A percentile compares a stretch with the other conserved stretches of the same genome.
Evolutionary conservation across 2,113 vertebrate species (phyloP).

Genomic region (Origma solitaria): DNA sequence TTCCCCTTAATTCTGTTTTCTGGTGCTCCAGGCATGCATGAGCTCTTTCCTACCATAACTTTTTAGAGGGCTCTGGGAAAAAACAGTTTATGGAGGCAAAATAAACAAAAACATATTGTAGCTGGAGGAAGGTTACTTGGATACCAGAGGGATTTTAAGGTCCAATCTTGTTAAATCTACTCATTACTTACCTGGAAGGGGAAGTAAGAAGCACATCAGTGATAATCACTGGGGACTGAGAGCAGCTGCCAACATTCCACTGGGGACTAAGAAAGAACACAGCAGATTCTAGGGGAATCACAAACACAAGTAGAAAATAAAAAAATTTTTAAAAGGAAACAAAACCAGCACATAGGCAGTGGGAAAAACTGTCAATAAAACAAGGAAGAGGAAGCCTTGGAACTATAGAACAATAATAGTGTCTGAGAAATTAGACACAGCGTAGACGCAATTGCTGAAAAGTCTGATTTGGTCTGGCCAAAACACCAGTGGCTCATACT

Average conservation of each 20-base stretch:
- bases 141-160: conserved; percentile 30
- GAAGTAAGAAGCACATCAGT: conserved; percentile 13
- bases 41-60: neutral
- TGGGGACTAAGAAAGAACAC: neutral
- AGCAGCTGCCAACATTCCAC: neutral
- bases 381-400: neutral
- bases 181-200: conserved; percentile 58
- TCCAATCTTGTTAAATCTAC: conserved; percentile 31
- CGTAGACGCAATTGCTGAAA: neutral
- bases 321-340: neutral
- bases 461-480: neutral
- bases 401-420: neutral
- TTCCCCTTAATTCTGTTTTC: neutral
- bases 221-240: neutral
- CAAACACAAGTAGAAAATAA: neutral
- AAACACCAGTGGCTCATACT: neutral
- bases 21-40: neutral
- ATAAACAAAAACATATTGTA: conserved; percentile 10
- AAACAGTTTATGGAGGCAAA: neutral
- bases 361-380: neutral
- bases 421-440: neutral
- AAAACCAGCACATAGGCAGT: neutral
- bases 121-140: neutral
- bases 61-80: neutral
- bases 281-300: neutral